These are phyloP conservation scores for Lissocephala sabroskyi DNA, from an alignment of 2,888 invertebrate species.

Conservation along the genomic window DNA sequence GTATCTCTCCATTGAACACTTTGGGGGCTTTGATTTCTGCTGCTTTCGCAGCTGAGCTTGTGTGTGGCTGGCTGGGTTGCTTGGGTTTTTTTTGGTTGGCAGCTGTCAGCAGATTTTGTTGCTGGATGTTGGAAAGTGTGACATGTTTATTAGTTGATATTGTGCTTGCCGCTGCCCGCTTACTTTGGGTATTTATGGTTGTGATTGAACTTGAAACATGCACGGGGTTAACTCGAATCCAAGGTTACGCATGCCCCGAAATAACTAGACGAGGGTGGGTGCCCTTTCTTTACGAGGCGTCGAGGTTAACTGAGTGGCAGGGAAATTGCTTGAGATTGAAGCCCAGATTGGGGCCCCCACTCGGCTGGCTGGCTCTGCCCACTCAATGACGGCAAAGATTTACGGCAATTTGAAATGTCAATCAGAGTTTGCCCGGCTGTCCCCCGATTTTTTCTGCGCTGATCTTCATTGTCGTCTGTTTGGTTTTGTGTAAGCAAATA, in stretches of 20 bases:
- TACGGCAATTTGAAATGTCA: background rate
- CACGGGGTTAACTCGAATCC: constrained; percentile 47
- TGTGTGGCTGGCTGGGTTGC: background rate
- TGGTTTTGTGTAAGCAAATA: constrained; percentile 21
- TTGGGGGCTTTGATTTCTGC: constrained; percentile 17
- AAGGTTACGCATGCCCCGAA: constrained; percentile 33
- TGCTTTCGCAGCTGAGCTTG: constrained; percentile 8
- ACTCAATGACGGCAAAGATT: background rate
- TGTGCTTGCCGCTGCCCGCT: constrained; percentile 18
- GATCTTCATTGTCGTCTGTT: background rate
- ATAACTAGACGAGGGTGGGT: background rate
- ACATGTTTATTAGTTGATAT: constrained; percentile 57
- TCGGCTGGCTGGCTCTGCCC: no score
- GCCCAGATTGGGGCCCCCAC: no score
- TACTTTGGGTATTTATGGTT: constrained; percentile 12
- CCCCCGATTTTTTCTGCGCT: background rate
- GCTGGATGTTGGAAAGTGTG: constrained; percentile 51
- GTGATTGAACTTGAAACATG: constrained; percentile 53
- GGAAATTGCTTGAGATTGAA: background rate
- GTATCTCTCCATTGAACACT: no score
- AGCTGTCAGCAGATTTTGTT: constrained; percentile 51
- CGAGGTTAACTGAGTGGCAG: background rate
- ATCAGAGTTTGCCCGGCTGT: background rate
- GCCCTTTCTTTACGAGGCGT: no score
- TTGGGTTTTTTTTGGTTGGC: constrained; percentile 34